Evolutionary conservation across 1,140 invertebrate genomes (phyloP), one percentile per base, ranked within the genome.

Genomic region (Heliconius melpomene): DNA sequence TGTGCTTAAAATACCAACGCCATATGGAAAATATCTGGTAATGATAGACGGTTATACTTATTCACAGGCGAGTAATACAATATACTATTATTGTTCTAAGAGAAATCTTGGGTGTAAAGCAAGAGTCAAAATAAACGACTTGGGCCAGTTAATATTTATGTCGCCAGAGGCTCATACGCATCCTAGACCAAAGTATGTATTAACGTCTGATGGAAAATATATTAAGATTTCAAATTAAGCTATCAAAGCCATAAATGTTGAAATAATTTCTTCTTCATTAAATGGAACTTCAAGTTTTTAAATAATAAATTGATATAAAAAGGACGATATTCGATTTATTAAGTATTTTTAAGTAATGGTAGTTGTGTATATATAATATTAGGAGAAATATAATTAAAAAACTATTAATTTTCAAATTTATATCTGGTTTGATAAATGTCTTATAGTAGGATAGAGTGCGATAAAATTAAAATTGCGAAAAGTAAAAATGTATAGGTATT

Each of bases 31-130:
- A 26, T 80, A 80, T 38, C 78, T 89, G 9, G 52, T 89, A 26
- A 85, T 88, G 81, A 77, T 89, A n/a, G 77, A 87, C 18, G 84
- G 84, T 11, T 88, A 87, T 72, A 88, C 87, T 9, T 89, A 84
- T 72, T 88, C 88, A 11, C 82, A 84, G 76, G 79, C 82, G 60
- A 79, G 71, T 16, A 72, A 79, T 23, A 77, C 78, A 2, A 78
- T 80, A 23, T 77, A 84, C 29, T 88, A 80, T 75, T 87, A 85
- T 76, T 88, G 86, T 54, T 88, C 87, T 1, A 88, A 87, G 73
- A 84, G 84, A 38, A 78, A 83, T 57, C 38, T 77, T 26, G 85
- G 85, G 0, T 88, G 87, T 57, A 87, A 76, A 75, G 85, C 86
- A 7, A 78, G 82, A 11, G 60, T 87, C 0, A 82, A 83, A 72